Evolutionary conservation across 2,797 vertebrate genomes (phyloP).

Genomic region (Nothura maculosa): DNA sequence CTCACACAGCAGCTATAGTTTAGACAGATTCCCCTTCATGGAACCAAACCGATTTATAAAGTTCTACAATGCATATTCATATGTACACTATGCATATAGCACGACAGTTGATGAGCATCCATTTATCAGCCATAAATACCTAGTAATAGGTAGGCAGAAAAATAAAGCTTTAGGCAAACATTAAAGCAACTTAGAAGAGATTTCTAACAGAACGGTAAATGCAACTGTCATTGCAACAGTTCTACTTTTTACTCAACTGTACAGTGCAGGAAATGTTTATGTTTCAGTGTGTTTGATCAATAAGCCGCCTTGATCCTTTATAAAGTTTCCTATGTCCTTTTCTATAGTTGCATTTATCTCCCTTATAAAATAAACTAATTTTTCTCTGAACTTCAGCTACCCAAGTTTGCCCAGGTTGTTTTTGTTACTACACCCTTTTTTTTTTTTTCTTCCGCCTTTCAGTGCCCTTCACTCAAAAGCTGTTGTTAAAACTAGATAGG

Average conservation of each 20-base stretch:
- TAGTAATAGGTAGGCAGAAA: background rate
- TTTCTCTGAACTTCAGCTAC: conserved; percentile 8
- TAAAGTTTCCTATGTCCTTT: background rate
- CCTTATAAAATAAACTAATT: background rate
- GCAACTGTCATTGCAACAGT: background rate
- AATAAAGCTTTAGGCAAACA: background rate
- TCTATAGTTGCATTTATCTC: background rate
- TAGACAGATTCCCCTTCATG: background rate
- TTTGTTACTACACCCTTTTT: conserved; percentile 14
- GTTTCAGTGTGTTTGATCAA: background rate
- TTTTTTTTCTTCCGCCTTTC: conserved; percentile 6
- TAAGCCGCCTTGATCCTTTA: background rate
- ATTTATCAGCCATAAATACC: background rate
- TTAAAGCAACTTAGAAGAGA: background rate
- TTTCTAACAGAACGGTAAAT: background rate
- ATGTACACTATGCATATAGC: background rate
- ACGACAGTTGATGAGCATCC: background rate
- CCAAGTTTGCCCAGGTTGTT: background rate
- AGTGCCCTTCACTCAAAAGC: conserved; percentile 25
- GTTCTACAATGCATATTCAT: background rate
- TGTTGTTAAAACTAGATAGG: background rate
- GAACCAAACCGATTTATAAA: background rate
- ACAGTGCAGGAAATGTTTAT: background rate
- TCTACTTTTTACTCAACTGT: background rate
- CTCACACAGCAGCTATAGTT: background rate